Evolutionary conservation across 2,797 vertebrate species (phyloP), one percentile per base, ranked within the genome.

Genomic region (Melanotaenia parkinsoni): DNA sequence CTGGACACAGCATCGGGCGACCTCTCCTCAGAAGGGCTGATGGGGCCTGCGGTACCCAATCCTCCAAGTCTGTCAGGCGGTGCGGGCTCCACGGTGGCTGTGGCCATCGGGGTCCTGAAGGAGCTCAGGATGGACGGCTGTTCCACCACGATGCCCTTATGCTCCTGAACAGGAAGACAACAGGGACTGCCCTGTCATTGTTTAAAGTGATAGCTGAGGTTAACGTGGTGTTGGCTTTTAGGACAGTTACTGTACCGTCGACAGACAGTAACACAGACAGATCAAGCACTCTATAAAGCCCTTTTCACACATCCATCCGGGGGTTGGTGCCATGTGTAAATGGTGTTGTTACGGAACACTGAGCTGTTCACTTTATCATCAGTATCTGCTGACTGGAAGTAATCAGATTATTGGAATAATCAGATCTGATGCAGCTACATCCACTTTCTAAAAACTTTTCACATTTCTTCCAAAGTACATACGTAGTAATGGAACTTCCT

Each of bases 1-100:
- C 95, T 95, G 90, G 96, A 98, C 93, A 98, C 92, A 68, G 96
- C 96, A 89, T 98, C 97, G 35, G 96, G 96, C 72, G 95, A 96
- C 90, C 95, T 96, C 81, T 99, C 97, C 90, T 98, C 97, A 5
- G 95, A 88, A 76, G 94, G 93, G 90, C 93, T 96, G 89, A 91
- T 82, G 18, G 89, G 92, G 91, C 92, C 93, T 71, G 95, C 90
- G 58, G 90, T 90, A 79, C 92, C 93, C 68, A 93, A 93, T 63
- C 88, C 87, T 93, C 88, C 96, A 71, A 95, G 94, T 84, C 79
- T 63, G 14, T 89, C 88, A 0, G 70, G 80, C 0, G 94, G 92
- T 66, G 77, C 79, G 33, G 95, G 94, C 70, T 97, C 96, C 64
- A 94, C 14, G n/a, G 89, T 70, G 80, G 86, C 89, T 12, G 90